Conservation (phyloP, 2,113 vertebrate species). For the Charina bottae region DNA sequence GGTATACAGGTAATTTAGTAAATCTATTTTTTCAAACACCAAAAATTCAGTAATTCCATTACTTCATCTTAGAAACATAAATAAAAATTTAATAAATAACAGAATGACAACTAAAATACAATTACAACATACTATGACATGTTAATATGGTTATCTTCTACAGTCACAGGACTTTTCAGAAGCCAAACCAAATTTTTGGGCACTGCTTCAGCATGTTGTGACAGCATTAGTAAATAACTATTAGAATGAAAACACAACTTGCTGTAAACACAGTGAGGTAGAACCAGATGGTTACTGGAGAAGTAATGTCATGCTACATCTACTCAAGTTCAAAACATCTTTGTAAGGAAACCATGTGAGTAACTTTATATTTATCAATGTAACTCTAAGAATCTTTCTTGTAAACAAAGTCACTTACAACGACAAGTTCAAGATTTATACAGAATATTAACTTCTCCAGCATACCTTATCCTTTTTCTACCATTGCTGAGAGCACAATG, state of each 20-base stretch:
- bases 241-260: constrained; percentile 50
- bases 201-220: constrained; percentile 35
- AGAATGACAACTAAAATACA: constrained; percentile 3
- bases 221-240: constrained; percentile 4
- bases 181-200: not conserved
- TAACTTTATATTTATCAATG: constrained; percentile 59
- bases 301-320: constrained; percentile 48
- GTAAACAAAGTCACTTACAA: constrained; percentile 40
- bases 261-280: constrained; percentile 40
- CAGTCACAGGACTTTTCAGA: not conserved
- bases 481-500: not conserved
- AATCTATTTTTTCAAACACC: not conserved
- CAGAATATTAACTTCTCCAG: not conserved
- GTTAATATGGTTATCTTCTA: not conserved
- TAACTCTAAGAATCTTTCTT: constrained; percentile 60
- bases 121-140: not conserved
- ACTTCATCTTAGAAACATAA: not conserved
- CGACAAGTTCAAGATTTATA: not conserved
- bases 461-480: not conserved
- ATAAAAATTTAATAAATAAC: not conserved
- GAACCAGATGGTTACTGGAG: constrained; percentile 38
- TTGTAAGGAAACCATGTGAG: constrained; percentile 54
- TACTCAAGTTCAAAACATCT: constrained; percentile 67
- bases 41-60: not conserved
- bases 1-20: not conserved